These are phyloP conservation scores for Spisula solida DNA, from an alignment of 2,888 invertebrate genomes.

Conservation along the genomic window DNA sequence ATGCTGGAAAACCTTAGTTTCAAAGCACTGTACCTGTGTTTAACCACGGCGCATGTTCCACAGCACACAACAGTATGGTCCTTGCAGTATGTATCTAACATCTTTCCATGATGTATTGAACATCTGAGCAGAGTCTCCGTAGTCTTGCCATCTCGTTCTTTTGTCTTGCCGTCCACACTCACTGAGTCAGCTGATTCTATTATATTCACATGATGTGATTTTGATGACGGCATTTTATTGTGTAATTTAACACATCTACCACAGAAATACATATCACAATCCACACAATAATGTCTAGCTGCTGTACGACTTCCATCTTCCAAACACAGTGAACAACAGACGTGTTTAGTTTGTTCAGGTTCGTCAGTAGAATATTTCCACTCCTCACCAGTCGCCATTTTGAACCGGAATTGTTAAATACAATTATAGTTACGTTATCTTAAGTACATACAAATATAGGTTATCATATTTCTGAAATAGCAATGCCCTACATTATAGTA, in stretches of 20 bases:
- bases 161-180: background rate
- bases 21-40: conserved; percentile 6
- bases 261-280: background rate
- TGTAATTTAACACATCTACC: background rate
- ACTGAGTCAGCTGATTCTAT: background rate
- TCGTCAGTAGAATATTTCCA: background rate
- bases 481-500: too few species aligned
- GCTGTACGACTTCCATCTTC: background rate
- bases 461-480: too few species aligned
- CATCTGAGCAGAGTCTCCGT: background rate
- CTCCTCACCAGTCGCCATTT: background rate
- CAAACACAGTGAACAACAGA: background rate
- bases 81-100: conserved; percentile 18
- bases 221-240: background rate
- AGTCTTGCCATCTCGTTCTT: background rate
- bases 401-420: background rate
- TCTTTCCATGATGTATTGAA: conserved; percentile 12
- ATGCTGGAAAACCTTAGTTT: too few species aligned
- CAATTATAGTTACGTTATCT: too few species aligned
- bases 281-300: conserved; percentile 6
- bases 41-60: conserved; percentile 25
- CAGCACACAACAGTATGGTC: conserved; percentile 32
- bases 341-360: background rate
- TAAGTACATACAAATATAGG: too few species aligned
- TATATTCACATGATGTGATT: background rate